Base-by-base conservation (phyloP, 2,113 vertebrate genomes). In the Indicator maculatus region DNA sequence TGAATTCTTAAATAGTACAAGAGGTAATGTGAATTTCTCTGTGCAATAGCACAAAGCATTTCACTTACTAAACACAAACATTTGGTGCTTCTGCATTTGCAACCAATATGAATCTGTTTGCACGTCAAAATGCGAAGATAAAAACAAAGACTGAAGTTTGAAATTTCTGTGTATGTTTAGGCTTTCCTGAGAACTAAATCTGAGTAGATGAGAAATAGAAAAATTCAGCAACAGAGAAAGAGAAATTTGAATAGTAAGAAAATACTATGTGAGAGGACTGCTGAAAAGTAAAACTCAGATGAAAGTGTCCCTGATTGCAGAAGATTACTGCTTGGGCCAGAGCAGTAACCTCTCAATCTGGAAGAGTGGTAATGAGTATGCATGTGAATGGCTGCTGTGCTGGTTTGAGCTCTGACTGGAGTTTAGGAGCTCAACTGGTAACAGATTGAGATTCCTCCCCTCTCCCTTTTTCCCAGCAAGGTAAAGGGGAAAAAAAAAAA, bases 221-320 rank as follows among this genome's bases (percentile, higher is more conserved):
- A 36, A 39, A 50, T 19, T 41, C 24, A 36, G 14, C 66, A 66
- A 75, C 4, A 74, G 27, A 45, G 6, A 50, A 83, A 76, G 9
- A 1, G 2, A 53, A 71, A 88, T 11, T 3, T 64, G 9, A 84
- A 33, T 41, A 47, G 16, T 53, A 67, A 71, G 17, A 76, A 61
- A 21, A 15, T 24, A 71, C 31, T 0, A 2, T 79, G 18, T 36
- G n/a, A 75, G 6, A 6, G 12, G 16, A 61, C 0, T 3, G 9
- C 3, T 65, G 39, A 76, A 45, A 12, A 52, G 4, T 21, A 69
- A 71, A 81, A 5, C 12, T 67, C 33, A 38, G 60, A 55, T 8
- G 8, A 70, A 50, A 56, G 4, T 30, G 8, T 19, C 3, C 8
- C 8, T 69, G 20, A 3, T 8, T n/a, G 10, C 1, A 1, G 28